Evolutionary conservation across 1,140 invertebrate species (phyloP).

Genomic region (Bemisia tabaci): DNA sequence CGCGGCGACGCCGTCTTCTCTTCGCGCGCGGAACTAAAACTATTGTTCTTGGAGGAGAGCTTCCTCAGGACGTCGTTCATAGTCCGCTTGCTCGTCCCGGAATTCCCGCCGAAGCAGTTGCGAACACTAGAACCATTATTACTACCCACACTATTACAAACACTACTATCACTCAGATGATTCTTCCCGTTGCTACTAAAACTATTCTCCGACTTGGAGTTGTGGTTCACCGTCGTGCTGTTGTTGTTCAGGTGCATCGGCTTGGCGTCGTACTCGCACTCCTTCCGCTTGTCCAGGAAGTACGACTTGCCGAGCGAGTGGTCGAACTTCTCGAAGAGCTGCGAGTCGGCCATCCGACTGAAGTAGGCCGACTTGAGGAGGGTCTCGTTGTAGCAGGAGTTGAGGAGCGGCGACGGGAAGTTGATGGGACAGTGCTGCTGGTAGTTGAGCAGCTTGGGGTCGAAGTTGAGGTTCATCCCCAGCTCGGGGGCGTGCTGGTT

Average conservation of each 20-base stretch:
- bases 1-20: neutral
- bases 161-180: neutral
- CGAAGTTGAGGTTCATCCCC: neutral
- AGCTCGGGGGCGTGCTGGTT: neutral
- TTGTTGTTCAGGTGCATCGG: slow-evolving; percentile 37
- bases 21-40: neutral
- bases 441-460: neutral
- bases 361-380: neutral
- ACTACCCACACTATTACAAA: neutral
- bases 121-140: neutral
- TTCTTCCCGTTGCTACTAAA: neutral
- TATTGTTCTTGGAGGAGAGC: slow-evolving; percentile 56
- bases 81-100: slow-evolving; percentile 35
- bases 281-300: neutral
- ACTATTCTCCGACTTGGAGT: too few species aligned
- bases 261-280: slow-evolving; percentile 38
- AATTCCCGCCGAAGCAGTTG: slow-evolving; percentile 17
- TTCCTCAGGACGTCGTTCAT: slow-evolving; percentile 72
- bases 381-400: neutral
- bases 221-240: slow-evolving; percentile 31
- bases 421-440: neutral
- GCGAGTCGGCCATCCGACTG: neutral
- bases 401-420: neutral
- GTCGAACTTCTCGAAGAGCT: neutral
- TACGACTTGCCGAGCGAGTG: neutral